Percentiles rank a stretch among this genome's conserved stretches.
These are phyloP conservation scores for Aleiodes leptofemur DNA, from an alignment of 2,888 invertebrate species.

Conservation along the genomic window DNA sequence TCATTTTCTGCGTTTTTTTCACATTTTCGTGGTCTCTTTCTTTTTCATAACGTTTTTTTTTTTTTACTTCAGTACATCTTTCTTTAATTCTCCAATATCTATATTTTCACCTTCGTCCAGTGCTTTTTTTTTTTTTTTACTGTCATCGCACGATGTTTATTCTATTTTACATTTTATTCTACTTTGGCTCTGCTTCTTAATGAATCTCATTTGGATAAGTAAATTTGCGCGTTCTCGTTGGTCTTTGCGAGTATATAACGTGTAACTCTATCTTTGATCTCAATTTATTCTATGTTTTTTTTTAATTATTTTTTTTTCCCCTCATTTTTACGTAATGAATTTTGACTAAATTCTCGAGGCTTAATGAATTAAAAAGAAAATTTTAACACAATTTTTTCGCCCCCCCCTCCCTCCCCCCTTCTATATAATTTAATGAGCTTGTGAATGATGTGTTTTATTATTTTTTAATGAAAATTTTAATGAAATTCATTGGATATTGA, in stretches of 20 bases:
- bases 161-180: constrained; percentile 31
- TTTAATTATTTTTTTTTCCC: neutral
- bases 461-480: no score
- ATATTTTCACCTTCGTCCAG: neutral
- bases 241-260: constrained; percentile 34
- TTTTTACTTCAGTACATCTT: constrained; percentile 43
- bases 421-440: neutral
- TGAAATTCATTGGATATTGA: neutral
- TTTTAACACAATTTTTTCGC: neutral
- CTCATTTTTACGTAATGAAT: constrained; percentile 6
- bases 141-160: constrained; percentile 7
- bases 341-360: constrained; percentile 6
- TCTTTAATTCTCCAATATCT: constrained; percentile 8
- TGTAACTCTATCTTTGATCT: constrained; percentile 30
- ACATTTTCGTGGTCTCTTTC: constrained; percentile 22
- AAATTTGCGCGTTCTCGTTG: constrained; percentile 29
- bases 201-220: constrained; percentile 35
- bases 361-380: neutral
- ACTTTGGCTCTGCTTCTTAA: constrained; percentile 29
- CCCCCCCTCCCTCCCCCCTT: no score
- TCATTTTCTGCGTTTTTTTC: constrained; percentile 20
- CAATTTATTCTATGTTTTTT: neutral
- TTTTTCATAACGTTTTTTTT: constrained; percentile 20
- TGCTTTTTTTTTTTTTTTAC: neutral
- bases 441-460: neutral